These are phyloP conservation scores for Muscicapa striata DNA, from an alignment of 2,797 vertebrate genomes.

Conservation along the genomic window DNA sequence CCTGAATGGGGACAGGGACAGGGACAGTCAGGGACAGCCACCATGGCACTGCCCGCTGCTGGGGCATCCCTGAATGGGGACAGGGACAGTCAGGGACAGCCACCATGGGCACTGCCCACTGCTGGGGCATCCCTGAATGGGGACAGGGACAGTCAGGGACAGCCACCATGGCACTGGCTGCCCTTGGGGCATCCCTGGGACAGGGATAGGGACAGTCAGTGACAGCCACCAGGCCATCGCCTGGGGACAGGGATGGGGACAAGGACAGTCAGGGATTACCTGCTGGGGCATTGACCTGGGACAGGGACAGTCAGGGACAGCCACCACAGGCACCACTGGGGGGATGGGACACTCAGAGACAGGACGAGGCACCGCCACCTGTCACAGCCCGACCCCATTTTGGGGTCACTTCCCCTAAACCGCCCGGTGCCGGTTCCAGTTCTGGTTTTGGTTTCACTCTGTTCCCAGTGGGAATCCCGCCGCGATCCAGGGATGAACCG, in stretches of 20 bases:
- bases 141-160: background rate
- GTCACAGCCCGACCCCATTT: background rate
- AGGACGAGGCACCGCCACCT: background rate
- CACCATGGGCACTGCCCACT: accelerated
- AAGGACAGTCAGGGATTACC: background rate
- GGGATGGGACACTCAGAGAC: background rate
- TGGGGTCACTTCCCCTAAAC: background rate
- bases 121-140: background rate
- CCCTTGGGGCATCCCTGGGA: too few relatives aligned
- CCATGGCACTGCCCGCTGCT: background rate
- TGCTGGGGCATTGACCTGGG: too few relatives aligned
- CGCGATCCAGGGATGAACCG: background rate
- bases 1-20: background rate
- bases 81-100: background rate
- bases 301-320: background rate
- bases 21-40: background rate
- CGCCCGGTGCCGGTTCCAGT: background rate
- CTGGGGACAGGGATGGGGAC: background rate
- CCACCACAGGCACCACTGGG: accelerated
- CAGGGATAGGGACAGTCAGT: too few relatives aligned
- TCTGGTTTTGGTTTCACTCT: background rate
- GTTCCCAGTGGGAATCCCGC: background rate
- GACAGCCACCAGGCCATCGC: too few relatives aligned
- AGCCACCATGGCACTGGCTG: too few relatives aligned
- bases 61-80: background rate